phyloP scores from a whole-genome alignment of 2,888 invertebrate genomes.

The Apodemia mormo region DNA sequence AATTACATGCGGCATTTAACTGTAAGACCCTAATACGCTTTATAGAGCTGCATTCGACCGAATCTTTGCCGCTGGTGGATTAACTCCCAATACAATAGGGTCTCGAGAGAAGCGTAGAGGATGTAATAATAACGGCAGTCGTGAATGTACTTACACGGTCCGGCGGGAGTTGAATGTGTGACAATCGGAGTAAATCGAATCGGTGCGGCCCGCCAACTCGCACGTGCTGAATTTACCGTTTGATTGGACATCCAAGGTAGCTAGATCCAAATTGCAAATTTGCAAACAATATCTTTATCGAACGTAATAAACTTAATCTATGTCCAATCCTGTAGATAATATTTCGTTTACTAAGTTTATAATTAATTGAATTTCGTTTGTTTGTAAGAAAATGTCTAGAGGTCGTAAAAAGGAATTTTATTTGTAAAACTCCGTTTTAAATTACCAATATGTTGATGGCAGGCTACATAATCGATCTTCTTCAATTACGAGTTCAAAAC shows the following conservation, averaged over 20 bases:
- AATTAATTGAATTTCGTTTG: neutral
- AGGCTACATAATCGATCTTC: no score
- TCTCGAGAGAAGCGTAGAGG: slow-evolving; percentile 69
- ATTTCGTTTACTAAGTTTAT: neutral
- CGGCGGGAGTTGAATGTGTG: slow-evolving; percentile 75
- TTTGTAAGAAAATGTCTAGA: neutral
- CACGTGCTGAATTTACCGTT: slow-evolving; percentile 67
- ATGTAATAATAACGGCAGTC: slow-evolving; percentile 77
- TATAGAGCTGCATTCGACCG: slow-evolving; percentile 70
- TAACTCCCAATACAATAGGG: slow-evolving; percentile 73
- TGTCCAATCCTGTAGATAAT: neutral
- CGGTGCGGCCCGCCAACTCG: slow-evolving; percentile 61
- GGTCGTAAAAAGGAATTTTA: neutral
- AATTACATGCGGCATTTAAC: slow-evolving; percentile 78
- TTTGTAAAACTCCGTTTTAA: no score
- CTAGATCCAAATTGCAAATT: slow-evolving; percentile 8
- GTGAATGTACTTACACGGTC: slow-evolving; percentile 80
- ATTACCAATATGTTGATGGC: no score
- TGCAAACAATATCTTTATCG: neutral
- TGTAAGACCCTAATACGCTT: slow-evolving; percentile 72
- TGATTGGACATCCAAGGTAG: slow-evolving; percentile 45
- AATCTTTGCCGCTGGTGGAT: slow-evolving; percentile 73
- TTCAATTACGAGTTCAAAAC: no score
- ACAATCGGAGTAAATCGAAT: slow-evolving; percentile 79
- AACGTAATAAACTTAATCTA: neutral